Evolutionary conservation across 2,113 vertebrate species (phyloP).

Genomic region (Hucho hucho): DNA sequence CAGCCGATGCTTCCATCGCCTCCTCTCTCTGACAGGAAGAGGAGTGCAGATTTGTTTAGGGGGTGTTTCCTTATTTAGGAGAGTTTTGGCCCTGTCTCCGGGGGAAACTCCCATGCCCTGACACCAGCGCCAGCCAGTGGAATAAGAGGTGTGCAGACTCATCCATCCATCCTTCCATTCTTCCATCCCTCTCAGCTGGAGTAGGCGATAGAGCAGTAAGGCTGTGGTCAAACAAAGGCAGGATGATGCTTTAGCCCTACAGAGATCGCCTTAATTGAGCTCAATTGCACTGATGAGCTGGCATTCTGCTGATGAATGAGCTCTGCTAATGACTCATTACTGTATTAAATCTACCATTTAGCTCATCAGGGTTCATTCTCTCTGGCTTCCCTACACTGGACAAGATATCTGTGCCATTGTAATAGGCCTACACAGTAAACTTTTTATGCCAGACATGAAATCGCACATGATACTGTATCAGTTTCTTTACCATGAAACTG

Average conservation of each 20-base stretch:
- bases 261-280: slow-evolving; percentile 55
- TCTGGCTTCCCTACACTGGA: slow-evolving; percentile 39
- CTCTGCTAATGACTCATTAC: slow-evolving; percentile 62
- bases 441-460: slow-evolving; percentile 4
- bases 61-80: slow-evolving; percentile 53
- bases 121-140: background rate
- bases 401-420: slow-evolving; percentile 33
- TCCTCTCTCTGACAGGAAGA: slow-evolving; percentile 32
- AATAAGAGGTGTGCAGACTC: slow-evolving; percentile 11
- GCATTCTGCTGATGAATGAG: slow-evolving; percentile 32
- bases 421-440: background rate
- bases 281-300: slow-evolving; percentile 58
- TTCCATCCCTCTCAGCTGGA: slow-evolving; percentile 19
- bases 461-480: background rate
- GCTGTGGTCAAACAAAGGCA: slow-evolving; percentile 23
- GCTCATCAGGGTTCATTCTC: slow-evolving; percentile 41
- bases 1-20: slow-evolving; percentile 48
- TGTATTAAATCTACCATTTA: slow-evolving; percentile 60
- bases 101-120: background rate
- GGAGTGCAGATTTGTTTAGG: slow-evolving; percentile 61
- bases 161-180: background rate
- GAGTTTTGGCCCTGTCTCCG: background rate
- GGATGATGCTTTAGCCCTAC: slow-evolving; percentile 24
- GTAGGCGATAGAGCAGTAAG: background rate
- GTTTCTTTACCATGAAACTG: background rate